Evolutionary conservation across 2,113 vertebrate species (phyloP).

Genomic region (Lontra canadensis): DNA sequence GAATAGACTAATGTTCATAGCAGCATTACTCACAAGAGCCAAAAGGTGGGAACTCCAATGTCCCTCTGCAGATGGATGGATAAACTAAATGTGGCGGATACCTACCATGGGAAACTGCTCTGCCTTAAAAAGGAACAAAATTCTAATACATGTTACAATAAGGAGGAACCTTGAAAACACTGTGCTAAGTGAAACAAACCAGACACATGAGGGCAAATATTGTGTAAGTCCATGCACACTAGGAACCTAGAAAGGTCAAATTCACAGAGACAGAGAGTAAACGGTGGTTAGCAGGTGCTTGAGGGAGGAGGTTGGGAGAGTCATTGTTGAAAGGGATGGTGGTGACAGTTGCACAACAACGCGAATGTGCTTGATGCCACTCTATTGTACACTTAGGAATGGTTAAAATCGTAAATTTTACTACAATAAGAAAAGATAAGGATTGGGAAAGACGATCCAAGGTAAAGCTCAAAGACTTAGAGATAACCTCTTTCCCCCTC

Average conservation of each 20-base stretch:
- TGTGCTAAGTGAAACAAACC: neutral
- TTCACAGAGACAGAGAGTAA: neutral
- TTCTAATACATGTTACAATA: neutral
- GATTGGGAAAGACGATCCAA: neutral
- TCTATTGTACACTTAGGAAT: neutral
- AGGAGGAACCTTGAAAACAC: neutral
- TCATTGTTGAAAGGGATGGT: neutral
- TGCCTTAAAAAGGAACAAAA: slow-evolving; percentile 2
- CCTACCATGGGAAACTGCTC: neutral
- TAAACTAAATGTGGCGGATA: neutral
- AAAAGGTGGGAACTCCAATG: neutral
- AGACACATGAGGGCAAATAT: neutral
- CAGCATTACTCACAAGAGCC: neutral
- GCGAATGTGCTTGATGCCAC: neutral
- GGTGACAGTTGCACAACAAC: accelerated
- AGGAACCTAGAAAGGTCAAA: neutral
- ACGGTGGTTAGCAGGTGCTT: neutral
- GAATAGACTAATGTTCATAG: neutral
- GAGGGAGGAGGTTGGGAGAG: neutral
- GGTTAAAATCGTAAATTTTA: neutral
- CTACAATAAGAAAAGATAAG: neutral
- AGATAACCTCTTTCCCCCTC: neutral
- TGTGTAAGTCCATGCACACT: neutral
- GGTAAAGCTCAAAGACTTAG: neutral
- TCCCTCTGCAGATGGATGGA: neutral